A percentile compares a stretch with the other conserved stretches of the same genome.
Conservation (phyloP, 1,140 invertebrate species). For the Kradibia gibbosae region DNA sequence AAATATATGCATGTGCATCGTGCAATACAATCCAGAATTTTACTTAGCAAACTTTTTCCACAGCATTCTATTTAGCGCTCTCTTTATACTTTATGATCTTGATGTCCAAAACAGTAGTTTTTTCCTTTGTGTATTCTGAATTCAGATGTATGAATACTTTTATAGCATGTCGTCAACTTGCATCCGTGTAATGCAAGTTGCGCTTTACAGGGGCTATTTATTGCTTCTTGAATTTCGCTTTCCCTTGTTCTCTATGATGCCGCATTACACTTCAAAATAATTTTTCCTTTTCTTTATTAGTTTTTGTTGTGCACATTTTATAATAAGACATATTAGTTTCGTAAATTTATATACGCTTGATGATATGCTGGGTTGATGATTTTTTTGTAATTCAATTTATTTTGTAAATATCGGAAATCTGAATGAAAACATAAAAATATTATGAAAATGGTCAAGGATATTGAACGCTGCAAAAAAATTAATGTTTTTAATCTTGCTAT, state of each 20-base stretch:
- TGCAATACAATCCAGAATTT: slow-evolving; percentile 63
- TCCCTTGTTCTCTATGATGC: not conserved
- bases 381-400: no score
- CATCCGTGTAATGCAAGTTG: not conserved
- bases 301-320: not conserved
- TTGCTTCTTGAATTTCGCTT: not conserved
- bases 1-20: not conserved
- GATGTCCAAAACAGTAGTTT: slow-evolving; percentile 6
- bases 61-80: slow-evolving; percentile 62
- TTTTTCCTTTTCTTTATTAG: not conserved
- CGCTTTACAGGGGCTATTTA: not conserved
- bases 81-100: slow-evolving; percentile 63
- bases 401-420: no score
- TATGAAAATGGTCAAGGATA: not conserved
- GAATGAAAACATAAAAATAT: not conserved
- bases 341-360: no score
- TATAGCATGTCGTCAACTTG: not conserved
- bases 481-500: not conserved
- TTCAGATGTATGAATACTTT: not conserved
- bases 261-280: not conserved
- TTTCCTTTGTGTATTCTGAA: slow-evolving; percentile 14
- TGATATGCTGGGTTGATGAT: no score
- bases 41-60: slow-evolving; percentile 16
- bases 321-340: no score
- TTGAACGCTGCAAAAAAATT: not conserved